phyloP scores from a whole-genome alignment of 30 jellyfish, hydroid and myxozoan species.

The Sanderia malayensis region DNA sequence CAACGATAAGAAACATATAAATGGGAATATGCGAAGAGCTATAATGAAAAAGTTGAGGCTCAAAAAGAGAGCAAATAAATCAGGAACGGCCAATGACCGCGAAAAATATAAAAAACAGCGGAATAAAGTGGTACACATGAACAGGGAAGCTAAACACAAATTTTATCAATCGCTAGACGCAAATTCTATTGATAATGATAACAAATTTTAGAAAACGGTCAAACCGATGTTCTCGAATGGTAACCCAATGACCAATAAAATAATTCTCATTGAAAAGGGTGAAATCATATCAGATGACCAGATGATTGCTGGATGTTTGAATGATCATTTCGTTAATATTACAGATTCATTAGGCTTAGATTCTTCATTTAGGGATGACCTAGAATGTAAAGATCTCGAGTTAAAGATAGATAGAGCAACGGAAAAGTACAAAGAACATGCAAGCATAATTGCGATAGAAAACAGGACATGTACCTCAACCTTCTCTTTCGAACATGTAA shows the following conservation, averaged over 20 bases:
- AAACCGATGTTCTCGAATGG: slow-evolving; percentile 11
- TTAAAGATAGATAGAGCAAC: slow-evolving; percentile 9
- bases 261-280: slow-evolving; percentile 26
- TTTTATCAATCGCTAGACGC: slow-evolving; percentile 12
- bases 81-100: slow-evolving; percentile 2
- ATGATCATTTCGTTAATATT: slow-evolving; percentile 10
- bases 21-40: slow-evolving; percentile 3
- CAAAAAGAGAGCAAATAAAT: slow-evolving; percentile 7
- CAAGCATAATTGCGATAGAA: slow-evolving; percentile 17
- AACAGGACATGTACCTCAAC: slow-evolving; percentile 9
- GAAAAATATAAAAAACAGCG: background rate
- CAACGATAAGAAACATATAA: slow-evolving; percentile 6
- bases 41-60: slow-evolving; percentile 8
- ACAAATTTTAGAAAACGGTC: slow-evolving; percentile 7
- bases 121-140: slow-evolving; percentile 5
- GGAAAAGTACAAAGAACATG: slow-evolving; percentile 11
- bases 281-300: slow-evolving; percentile 20
- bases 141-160: slow-evolving; percentile 9
- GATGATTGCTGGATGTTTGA: slow-evolving; percentile 12
- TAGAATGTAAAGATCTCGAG: slow-evolving; percentile 12
- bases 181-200: slow-evolving; percentile 21
- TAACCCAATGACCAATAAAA: slow-evolving; percentile 24
- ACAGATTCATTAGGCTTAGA: slow-evolving; percentile 15
- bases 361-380: slow-evolving; percentile 15
- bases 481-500: slow-evolving; percentile 8